Evolutionary conservation across 2,797 vertebrate species (phyloP), one percentile per base, ranked within the genome.

Genomic region (Alosa sapidissima): DNA sequence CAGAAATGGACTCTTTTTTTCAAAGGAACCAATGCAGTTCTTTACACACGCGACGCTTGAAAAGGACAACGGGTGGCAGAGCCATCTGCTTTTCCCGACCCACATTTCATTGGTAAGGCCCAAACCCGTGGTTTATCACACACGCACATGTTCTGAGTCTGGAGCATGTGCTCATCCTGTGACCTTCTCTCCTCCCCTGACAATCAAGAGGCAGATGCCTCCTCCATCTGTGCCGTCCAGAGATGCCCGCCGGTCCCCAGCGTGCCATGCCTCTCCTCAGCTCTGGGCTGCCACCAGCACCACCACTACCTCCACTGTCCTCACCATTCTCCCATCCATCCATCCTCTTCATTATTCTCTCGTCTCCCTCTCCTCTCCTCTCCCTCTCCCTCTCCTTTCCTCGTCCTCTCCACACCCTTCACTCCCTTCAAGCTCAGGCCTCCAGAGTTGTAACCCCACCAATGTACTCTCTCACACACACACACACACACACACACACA

Each of bases 161-260:
- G 14, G 72, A 2, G 28, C 28, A 47, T 14, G 16, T 62, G 36
- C 13, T 72, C 68, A 33, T 36, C 33, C 68, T 41, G 41, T 36
- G 36, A 78, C 72, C 72, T 78, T 78, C 68, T 36, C 72, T 45
- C 41, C 41, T 78, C 72, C 41, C 72, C 36, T 45, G 41, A 14
- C 19, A 36, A 47, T 78, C 72, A 19, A 14, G 72, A 78, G 72
- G 72, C 72, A 78, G 72, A 78, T 78, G 72, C 72, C 72, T 78
- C 72, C 72, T 78, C 72, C 72, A 47, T 78, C 72, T 78, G 72
- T 78, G 72, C 72, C 41, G 14, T 45, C 36, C 72, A 47, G 24
- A 47, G 41, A 78, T 19, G 72, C 72, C 72, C 7, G 72, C 5
- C 41, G 13, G 16, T 78, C 72, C 72, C 72, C 72, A 19, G 72